Evolutionary conservation across 1,140 invertebrate genomes (phyloP), one percentile per base, ranked within the genome.

Genomic region (Vollenhovia emeryi): DNA sequence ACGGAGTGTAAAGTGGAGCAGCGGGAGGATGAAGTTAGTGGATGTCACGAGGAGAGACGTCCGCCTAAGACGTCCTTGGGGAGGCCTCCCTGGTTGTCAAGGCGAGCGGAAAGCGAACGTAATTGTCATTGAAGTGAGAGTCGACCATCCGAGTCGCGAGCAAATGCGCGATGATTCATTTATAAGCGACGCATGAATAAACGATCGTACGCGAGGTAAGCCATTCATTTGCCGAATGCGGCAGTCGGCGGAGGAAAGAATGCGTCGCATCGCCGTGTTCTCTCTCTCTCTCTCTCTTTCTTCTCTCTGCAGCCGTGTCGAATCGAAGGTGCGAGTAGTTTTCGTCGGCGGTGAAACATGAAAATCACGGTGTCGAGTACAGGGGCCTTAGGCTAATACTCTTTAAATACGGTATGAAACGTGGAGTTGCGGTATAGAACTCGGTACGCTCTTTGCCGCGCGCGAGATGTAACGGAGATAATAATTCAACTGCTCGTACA

Each of bases 121-220:
- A 88, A 88, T 88, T 85, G 86, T 85, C 60, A 85, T 85, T 69
- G 87, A 85, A 79, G 71, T 64, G 48, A 85, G 86, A 87, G 71
- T 52, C 64, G 59, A 9, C 55, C 45, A 64, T 43, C 48, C 48
- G 73, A 45, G n/a, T 36, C 62, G 78, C 45, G 76, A 64, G 62
- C 55, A 69, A 87, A 79, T 79, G 80, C 87, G 57, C 68, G 50
- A 85, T 87, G 86, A 87, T 88, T 88, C 82, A 85, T 85, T 85
- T 87, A 88, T 69, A 80, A 87, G 87, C 48, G 57, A 21, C 82
- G 82, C 69, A 57, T 75, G 86, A 88, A 89, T 86, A 83, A 88
- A 69, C 71, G 76, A 86, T 82, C 59, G 71, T 66, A 82, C 9
- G 83, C 55, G 84, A 45, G 80, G 69, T 76, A 48, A 36, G 69